A percentile compares a stretch with the other conserved stretches of the same genome.
Conservation (phyloP, 2,888 invertebrate genomes). For the Melinaea marsaeus region DNA sequence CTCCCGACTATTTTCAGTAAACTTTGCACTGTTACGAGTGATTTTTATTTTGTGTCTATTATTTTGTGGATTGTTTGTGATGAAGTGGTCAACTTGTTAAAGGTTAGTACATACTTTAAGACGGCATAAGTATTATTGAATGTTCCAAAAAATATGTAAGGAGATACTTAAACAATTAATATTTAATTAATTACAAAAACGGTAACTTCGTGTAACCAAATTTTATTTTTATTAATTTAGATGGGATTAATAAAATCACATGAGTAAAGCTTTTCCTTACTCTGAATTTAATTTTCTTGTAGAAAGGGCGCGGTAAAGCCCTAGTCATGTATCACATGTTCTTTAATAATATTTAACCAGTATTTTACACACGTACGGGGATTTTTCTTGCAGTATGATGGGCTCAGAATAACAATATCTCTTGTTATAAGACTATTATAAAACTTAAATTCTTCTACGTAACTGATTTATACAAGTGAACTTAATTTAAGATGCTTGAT, state of each 20-base stretch:
- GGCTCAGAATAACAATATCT: too few species aligned
- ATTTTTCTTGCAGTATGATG: background rate
- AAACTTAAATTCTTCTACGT: too few species aligned
- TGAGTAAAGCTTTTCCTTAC: background rate
- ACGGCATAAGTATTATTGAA: too few species aligned
- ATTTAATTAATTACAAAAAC: too few species aligned
- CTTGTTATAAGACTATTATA: too few species aligned
- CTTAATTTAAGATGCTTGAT: too few species aligned
- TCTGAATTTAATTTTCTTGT: background rate
- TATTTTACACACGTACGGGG: background rate
- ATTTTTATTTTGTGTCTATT: slow-evolving; percentile 2
- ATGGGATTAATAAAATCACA: too few species aligned
- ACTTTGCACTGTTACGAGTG: slow-evolving; percentile 5
- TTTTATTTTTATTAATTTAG: too few species aligned
- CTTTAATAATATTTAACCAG: background rate
- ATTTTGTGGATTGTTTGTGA: background rate
- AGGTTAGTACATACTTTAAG: background rate
- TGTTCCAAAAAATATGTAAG: too few species aligned
- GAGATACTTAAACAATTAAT: too few species aligned
- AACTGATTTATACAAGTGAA: too few species aligned
- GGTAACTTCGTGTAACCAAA: too few species aligned
- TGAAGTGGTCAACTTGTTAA: background rate
- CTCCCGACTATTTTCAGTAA: background rate
- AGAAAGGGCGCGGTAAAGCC: background rate
- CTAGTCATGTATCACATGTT: background rate